These are phyloP conservation scores for Helostoma temminkii DNA, from an alignment of 2,797 vertebrate species.

Conservation along the genomic window DNA sequence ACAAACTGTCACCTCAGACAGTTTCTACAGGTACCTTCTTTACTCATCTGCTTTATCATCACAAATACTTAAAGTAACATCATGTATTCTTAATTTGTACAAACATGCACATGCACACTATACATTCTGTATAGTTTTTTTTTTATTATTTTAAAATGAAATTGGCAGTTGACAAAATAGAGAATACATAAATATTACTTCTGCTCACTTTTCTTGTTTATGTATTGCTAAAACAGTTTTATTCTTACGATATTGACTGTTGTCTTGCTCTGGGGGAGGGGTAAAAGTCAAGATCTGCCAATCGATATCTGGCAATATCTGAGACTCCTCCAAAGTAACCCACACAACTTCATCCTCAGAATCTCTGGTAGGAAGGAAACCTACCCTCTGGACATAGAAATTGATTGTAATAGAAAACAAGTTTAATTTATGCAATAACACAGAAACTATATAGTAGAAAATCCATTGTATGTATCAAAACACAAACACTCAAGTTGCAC, in stretches of 20 bases:
- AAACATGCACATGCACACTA: not conserved
- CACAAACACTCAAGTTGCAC: not conserved
- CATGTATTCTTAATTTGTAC: not conserved
- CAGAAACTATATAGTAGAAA: not conserved
- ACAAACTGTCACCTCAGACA: not conserved
- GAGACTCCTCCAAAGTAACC: constrained; percentile 91
- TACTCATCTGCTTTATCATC: too few species aligned
- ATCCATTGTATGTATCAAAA: not conserved
- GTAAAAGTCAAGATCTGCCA: constrained; percentile 89
- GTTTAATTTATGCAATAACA: not conserved
- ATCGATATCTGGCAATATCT: constrained; percentile 84
- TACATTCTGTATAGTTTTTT: too few species aligned
- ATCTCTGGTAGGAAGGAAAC: constrained; percentile 87
- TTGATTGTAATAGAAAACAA: not conserved
- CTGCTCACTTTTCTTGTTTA: not conserved
- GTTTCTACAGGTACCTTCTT: not conserved
- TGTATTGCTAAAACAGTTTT: not conserved
- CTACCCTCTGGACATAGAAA: constrained; percentile 87
- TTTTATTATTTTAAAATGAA: not conserved
- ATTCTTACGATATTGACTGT: constrained; percentile 89
- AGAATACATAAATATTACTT: not conserved
- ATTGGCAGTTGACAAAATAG: not conserved
- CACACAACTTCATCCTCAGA: constrained; percentile 84
- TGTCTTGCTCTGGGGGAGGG: constrained; percentile 90
- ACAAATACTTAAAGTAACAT: not conserved